Percentiles rank a stretch among this genome's conserved stretches.
These are phyloP conservation scores for Geophilus truncorum DNA, from an alignment of 2,888 invertebrate species.

Conservation along the genomic window DNA sequence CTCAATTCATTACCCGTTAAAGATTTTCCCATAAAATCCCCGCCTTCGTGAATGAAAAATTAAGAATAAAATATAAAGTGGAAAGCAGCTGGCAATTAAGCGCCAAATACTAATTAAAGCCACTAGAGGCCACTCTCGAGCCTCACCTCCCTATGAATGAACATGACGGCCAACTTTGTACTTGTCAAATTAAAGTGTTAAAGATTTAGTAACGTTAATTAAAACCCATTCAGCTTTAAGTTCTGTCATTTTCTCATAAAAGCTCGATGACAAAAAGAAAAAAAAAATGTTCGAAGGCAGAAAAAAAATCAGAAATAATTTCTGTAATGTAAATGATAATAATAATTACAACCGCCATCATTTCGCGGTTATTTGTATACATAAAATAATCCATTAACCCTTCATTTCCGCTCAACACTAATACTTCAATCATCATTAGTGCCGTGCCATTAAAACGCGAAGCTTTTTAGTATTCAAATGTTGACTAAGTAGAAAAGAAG, in stretches of 20 bases:
- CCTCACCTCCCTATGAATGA: background rate
- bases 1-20: background rate
- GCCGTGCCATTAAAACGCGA: background rate
- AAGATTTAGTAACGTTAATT: background rate
- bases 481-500: background rate
- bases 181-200: background rate
- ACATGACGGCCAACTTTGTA: constrained; percentile 2
- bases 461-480: background rate
- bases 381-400: background rate
- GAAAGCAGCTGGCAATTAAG: background rate
- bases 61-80: background rate
- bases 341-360: background rate
- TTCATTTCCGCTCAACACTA: background rate
- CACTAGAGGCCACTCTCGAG: background rate
- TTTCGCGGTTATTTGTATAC: constrained; percentile 1
- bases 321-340: background rate
- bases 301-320: background rate
- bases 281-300: background rate
- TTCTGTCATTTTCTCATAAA: background rate
- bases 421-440: constrained; percentile 13
- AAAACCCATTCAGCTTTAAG: background rate
- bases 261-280: background rate
- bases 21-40: background rate
- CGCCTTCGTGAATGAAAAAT: background rate
- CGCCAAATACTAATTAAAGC: background rate